Evolutionary conservation across 2,113 vertebrate species (phyloP).

Genomic region (human (Homo sapiens)): GRCh38 chr7:15650501-15651000

Average conservation of each 20-base stretch:
- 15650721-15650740: not conserved
- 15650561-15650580: not conserved
- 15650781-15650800: not conserved
- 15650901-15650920: not conserved
- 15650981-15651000: not conserved
- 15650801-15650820: not conserved
- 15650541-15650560: not conserved
- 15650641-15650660: not conserved
- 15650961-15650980: not conserved
- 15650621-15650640: not conserved
- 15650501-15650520: not conserved
- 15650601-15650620: not conserved
- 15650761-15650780: not conserved
- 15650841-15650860: not conserved
- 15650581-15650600: not conserved
- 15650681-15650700: too few relatives aligned
- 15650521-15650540: not conserved
- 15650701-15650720: not conserved
- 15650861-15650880: not conserved
- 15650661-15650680: not conserved
- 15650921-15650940: not conserved
- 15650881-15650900: not conserved
- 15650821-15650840: not conserved
- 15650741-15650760: not conserved
- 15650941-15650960: not conserved